phyloP scores from a whole-genome alignment of 2,888 invertebrate genomes.

The Dione juno region DNA sequence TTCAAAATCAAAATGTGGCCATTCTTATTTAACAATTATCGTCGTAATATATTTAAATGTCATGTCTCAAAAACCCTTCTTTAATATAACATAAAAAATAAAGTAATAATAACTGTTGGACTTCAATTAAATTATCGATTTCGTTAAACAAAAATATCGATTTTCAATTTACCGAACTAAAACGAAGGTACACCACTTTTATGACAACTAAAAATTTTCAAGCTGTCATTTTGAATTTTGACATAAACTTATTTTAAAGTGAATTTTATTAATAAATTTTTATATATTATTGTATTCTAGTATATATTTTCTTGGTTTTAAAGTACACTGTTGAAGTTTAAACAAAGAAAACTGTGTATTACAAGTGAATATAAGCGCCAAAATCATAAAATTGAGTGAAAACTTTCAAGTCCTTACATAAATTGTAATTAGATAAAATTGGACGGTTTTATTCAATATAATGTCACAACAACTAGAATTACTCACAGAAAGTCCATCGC shows the following conservation, averaged over 20 bases:
- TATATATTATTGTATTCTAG: neutral
- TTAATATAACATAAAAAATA: neutral
- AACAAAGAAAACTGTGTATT: too few relatives aligned
- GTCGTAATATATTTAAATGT: too few relatives aligned
- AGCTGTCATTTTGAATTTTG: neutral
- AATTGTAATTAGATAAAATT: neutral
- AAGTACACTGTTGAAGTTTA: neutral
- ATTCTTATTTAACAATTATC: too few relatives aligned
- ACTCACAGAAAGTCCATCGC: slow-evolving; percentile 67
- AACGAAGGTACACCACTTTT: too few relatives aligned
- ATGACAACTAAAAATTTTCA: neutral
- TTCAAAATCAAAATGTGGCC: too few relatives aligned
- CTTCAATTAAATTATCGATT: neutral
- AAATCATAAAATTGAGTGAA: neutral
- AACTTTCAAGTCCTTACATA: neutral
- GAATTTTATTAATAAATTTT: neutral
- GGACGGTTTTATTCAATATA: neutral
- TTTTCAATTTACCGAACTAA: neutral
- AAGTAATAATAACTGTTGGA: neutral
- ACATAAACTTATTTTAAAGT: neutral
- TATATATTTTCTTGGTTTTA: neutral
- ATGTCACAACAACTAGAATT: slow-evolving; percentile 77
- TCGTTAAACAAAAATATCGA: neutral
- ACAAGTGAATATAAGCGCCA: neutral
- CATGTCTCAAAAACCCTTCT: neutral